phyloP scores from a whole-genome alignment of 2,888 invertebrate species.

The Drosophila yooni region DNA sequence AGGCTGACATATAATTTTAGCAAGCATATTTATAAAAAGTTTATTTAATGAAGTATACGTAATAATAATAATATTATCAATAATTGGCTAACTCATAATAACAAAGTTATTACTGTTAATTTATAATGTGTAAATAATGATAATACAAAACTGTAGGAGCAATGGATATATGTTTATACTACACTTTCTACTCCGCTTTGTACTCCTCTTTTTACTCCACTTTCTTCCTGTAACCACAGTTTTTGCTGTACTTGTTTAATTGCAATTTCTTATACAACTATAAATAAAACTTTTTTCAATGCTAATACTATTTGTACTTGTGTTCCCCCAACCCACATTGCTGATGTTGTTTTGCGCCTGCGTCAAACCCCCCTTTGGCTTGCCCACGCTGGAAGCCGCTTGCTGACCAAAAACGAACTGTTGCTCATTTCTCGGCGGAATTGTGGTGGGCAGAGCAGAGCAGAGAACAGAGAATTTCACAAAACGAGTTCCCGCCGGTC shows the following conservation, averaged over 20 bases:
- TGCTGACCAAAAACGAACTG: conserved; percentile 67
- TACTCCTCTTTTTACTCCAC: not conserved
- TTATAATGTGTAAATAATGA: not conserved
- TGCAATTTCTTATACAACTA: not conserved
- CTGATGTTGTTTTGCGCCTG: conserved; percentile 47
- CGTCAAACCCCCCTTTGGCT: conserved; percentile 26
- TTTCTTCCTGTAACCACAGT: not conserved
- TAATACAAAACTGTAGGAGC: not conserved
- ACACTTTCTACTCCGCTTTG: not conserved
- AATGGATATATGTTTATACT: not conserved
- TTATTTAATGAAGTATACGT: not conserved
- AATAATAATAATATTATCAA: not conserved
- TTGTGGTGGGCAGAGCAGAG: not conserved
- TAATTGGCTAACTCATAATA: not conserved
- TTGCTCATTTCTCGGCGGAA: conserved; percentile 57
- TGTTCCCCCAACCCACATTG: conserved; percentile 1
- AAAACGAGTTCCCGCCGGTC: conserved; percentile 21
- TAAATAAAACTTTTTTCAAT: not conserved
- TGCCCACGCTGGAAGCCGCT: conserved; percentile 50
- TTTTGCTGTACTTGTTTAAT: not conserved
- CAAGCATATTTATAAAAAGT: not conserved
- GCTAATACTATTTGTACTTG: conserved; percentile 14
- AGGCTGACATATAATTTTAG: not conserved
- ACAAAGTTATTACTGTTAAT: not conserved
- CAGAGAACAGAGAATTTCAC: not conserved